Evolutionary conservation across 2,888 invertebrate genomes (phyloP), one percentile per base, ranked within the genome.

Genomic region (Hedychridium roseum): DNA sequence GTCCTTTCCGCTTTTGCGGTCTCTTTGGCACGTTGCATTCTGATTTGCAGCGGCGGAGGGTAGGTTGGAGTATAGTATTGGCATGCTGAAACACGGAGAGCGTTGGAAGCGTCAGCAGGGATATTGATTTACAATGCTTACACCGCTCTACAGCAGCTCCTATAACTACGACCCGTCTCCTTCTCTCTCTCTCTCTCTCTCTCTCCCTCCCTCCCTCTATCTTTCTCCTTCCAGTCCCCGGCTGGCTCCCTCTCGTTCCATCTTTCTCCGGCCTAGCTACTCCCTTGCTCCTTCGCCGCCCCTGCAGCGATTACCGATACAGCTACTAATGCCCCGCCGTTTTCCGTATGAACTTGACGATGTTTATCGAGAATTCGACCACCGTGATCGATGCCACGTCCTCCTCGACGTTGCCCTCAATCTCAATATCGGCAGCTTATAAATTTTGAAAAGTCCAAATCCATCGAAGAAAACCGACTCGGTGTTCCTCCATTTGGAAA

Each of bases 121-220:
- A 68, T 73, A 73, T 73, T 73, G 73, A 73, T 73, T 73, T 73
- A 73, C 71, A 73, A 73, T 73, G 70, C 70, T 69, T 68, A 63
- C 71, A 68, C 64, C 63, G 56, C 61, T 66, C 66, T 67, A 60
- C 66, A 71, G 63, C 58, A 50, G 62, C 69, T 70, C 64, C 68
- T 63, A 69, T 69, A 69, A 70, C 69, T 68, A 62, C 60, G 60
- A 59, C 41, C 53, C 42, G 51, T 49, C 51, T 50, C 36, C 46
- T 11, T 49, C 43, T 23, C 40, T 32, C 18, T 41, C 45, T 21
- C 43, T 20, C 28, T 37, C 23, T 38, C 35, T 28, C 42, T 11
- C 16, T 21, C 16, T 16, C 34, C 27, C 43, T 18, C 39, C 48
- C 31, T 35, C 42, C 37, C 38, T 40, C 21, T 31, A 18, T n/a